Base-by-base conservation (phyloP, 2,797 vertebrate genomes). In the Hephaestus fuliginosus region DNA sequence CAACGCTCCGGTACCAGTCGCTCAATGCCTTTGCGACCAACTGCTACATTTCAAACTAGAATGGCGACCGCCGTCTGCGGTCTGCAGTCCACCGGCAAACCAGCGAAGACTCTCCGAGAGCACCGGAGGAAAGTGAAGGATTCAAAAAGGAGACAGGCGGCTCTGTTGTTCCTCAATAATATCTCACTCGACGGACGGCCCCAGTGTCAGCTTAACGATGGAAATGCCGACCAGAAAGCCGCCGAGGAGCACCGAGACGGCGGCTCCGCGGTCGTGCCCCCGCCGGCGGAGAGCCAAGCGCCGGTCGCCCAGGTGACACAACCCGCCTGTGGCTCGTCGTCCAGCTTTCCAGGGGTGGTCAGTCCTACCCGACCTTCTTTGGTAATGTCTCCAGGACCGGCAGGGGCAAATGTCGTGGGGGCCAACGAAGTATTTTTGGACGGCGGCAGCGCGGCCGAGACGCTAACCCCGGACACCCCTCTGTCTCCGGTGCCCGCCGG, bases 171-270 rank as follows among this genome's bases (percentile, higher is more conserved):
- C 87, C 96, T 98, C 56, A 98, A 90, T 57, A 99, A 98, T 74
- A 98, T 98, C 88, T 98, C 97, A 1, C 92, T 99, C 81, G 97
- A 98, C 86, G 98, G 98, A 4, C 96, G 97, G 2, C 97, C 97
- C 7, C 92, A 94, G 41, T 87, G 76, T 82, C 93, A 89, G 83
- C 58, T 91, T 18, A 90, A 76, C 85, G 88, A 94, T 48, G 95
- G 91, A 60, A 93, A 91, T 22, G 18, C 43, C 30, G 86, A 81
- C 12, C 91, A 83, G 15, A 88, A 76, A 77, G 86, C 89, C 63
- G 66, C 85, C 36, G 91, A 86, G 55, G 94, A 95, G 70, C 81
- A 39, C 36, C 83, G 83, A 78, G 89, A 93, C 77, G 86, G 81
- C 76, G 86, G 83, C 68, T 81, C 86, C 3, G 62, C 80, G 53